Conservation (phyloP, 2,113 vertebrate species). For the Acanthochromis polyacanthus region DNA sequence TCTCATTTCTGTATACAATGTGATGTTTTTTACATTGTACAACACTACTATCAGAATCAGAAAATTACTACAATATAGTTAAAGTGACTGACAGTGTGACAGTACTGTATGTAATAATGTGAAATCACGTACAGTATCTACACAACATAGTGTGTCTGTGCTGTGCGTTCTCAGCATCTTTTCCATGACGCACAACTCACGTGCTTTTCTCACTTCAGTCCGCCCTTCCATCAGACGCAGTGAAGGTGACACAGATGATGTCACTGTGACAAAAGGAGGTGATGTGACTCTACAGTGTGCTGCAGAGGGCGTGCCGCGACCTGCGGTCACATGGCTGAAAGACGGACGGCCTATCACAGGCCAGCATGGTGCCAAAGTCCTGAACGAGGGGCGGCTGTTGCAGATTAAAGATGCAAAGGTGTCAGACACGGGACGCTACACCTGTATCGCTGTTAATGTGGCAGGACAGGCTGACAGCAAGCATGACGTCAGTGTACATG, state of each 20-base stretch:
- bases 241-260: constrained; percentile 70
- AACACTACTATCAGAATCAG: background rate
- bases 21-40: background rate
- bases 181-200: constrained; percentile 7
- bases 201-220: constrained; percentile 79
- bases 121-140: background rate
- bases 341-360: constrained; percentile 86
- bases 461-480: constrained; percentile 93
- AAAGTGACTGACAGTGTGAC: background rate
- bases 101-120: background rate
- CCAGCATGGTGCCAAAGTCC: constrained; percentile 75
- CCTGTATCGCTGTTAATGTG: constrained; percentile 91
- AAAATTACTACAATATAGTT: too few relatives aligned
- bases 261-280: constrained; percentile 85
- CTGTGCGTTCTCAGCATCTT: background rate
- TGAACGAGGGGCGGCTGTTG: constrained; percentile 85
- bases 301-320: constrained; percentile 88
- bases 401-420: constrained; percentile 86
- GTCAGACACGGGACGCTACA: constrained; percentile 92
- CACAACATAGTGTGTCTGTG: background rate
- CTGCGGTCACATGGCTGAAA: constrained; percentile 91
- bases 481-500: constrained; percentile 91
- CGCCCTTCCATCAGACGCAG: constrained; percentile 88
- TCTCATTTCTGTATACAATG: background rate
- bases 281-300: constrained; percentile 89